phyloP scores from a whole-genome alignment of 2,113 vertebrate genomes.

The Pantherophis guttatus region DNA sequence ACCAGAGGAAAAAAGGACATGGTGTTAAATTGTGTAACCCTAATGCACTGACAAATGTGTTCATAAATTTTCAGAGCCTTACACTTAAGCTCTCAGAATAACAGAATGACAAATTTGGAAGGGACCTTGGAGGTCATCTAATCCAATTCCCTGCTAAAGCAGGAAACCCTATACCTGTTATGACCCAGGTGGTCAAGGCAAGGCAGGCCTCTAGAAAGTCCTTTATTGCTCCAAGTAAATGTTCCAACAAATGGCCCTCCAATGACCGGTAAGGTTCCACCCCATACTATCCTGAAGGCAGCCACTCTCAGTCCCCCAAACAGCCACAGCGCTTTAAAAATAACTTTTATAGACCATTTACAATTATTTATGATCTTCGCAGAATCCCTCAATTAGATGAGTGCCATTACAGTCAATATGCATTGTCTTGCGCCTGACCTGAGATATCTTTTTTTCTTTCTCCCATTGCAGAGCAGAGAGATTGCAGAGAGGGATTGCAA shows the following conservation, averaged over 20 bases:
- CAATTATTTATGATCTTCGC: neutral
- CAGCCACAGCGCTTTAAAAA: neutral
- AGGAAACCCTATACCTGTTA: neutral
- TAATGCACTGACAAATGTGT: neutral
- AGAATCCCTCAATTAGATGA: neutral
- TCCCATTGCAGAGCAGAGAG: neutral
- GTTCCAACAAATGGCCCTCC: too few relatives aligned
- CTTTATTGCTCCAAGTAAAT: too few relatives aligned
- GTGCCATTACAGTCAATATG: neutral
- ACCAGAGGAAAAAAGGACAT: neutral
- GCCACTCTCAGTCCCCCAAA: too few relatives aligned
- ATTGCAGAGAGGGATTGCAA: neutral
- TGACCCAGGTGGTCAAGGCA: too few relatives aligned
- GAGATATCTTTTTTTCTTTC: neutral
- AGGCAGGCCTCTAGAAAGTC: too few relatives aligned
- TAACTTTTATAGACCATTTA: neutral
- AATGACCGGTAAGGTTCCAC: too few relatives aligned
- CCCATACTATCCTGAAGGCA: too few relatives aligned
- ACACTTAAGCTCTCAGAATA: neutral
- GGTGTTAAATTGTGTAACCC: neutral
- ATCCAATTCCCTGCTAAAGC: neutral
- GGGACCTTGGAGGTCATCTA: neutral
- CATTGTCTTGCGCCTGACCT: neutral
- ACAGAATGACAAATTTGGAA: neutral
- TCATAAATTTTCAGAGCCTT: neutral